Evolutionary conservation across 2,797 vertebrate species (phyloP), one percentile per base, ranked within the genome.

Genomic region (Emydoidea blandingii): DNA sequence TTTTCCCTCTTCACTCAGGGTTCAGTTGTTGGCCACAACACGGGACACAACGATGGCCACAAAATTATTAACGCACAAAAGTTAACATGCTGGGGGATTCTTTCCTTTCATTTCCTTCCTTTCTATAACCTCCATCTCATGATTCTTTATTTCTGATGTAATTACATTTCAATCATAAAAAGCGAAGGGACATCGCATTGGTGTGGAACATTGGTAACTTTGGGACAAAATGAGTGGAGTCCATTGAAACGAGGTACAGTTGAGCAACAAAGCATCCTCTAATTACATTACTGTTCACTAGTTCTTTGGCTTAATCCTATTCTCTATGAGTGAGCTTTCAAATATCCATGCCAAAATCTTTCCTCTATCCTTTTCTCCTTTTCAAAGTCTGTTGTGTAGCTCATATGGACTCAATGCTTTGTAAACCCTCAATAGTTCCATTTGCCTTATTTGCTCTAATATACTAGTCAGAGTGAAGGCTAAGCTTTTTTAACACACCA

Each of bases 311-410:
- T 95, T 94, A 91, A 94, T 88, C 90, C 79, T 93, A 80, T 87
- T 41, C 23, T 87, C 91, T 91, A 91, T 80, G 57, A 92, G 94
- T 91, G 83, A 88, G 78, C 94, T 93, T 87, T 93, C 88, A 95
- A 57, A 92, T 91, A 95, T 85, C 79, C 91, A 91, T 87, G 80
- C 93, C 90, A 94, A 97, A 95, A 59, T 91, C 92, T 44, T 37
- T 94, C 87, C 79, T 97, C 96, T 96, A 95, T 95, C 90, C 95
- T 90, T 83, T 29, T 83, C 34, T 90, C 88, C 91, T 95, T 93
- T 88, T 50, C 85, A 93, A 88, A 80, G 57, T 88, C 62, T 21
- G 12, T 50, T 3, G 53, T 49, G 23, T 76, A 90, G 79, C 88
- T 93, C 53, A 83, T 91, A 83, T 11, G 79, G 90, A 92, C 34